phyloP scores from a whole-genome alignment of 1,140 invertebrate genomes.

The Pseudomyrmex dendroicus region DNA sequence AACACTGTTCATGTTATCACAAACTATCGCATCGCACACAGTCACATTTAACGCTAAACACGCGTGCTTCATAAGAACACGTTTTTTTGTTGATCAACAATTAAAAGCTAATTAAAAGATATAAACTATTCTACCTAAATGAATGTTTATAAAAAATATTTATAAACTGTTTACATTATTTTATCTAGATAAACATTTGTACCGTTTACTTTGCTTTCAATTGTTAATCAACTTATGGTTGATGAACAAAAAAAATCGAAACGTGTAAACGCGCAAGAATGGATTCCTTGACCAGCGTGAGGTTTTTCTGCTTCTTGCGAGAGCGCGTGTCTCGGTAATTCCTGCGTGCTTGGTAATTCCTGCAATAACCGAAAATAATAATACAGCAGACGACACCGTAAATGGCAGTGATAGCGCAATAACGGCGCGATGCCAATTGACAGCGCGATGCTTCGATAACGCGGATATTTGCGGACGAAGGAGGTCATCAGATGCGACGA shows the following conservation, averaged over 20 bases:
- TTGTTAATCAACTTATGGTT: too few species aligned
- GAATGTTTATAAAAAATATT: too few species aligned
- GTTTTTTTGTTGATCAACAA: too few species aligned
- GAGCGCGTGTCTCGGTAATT: conserved; percentile 18
- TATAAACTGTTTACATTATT: too few species aligned
- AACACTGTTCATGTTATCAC: conserved; percentile 31
- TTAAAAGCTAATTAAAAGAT: too few species aligned
- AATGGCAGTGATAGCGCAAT: conserved; percentile 48
- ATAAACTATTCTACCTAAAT: too few species aligned
- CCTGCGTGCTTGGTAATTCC: conserved; percentile 43
- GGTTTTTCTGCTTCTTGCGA: conserved; percentile 8
- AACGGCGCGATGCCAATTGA: conserved; percentile 50
- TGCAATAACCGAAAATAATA: conserved; percentile 62
- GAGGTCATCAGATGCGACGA: conserved; percentile 41
- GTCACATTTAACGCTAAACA: conserved; percentile 11
- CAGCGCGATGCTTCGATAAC: conserved; percentile 53
- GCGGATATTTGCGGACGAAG: conserved; percentile 41
- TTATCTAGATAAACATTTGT: too few species aligned
- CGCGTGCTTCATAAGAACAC: background rate
- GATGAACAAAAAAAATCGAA: too few species aligned
- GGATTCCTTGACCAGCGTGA: conserved; percentile 9
- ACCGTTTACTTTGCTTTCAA: too few species aligned
- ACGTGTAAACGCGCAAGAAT: background rate
- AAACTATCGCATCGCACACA: background rate
- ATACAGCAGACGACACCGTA: conserved; percentile 45